These are phyloP conservation scores for Labroides dimidiatus DNA, from an alignment of 2,797 vertebrate species.

Conservation along the genomic window DNA sequence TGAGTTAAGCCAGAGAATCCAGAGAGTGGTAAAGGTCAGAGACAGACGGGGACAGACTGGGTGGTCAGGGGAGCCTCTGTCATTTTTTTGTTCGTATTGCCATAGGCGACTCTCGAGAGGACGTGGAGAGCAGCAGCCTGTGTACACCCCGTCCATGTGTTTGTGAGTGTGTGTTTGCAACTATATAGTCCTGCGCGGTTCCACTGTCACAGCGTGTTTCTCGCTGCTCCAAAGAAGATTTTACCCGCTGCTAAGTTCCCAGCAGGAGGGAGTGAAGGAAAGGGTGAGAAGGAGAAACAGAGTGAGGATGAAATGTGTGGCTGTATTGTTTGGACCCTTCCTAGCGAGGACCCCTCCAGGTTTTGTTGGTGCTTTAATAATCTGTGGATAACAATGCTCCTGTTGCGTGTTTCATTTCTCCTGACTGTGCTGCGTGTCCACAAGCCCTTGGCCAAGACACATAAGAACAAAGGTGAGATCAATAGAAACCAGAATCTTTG, in stretches of 20 bases:
- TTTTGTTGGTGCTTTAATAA: conserved; percentile 51
- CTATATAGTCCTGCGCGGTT: conserved; percentile 10
- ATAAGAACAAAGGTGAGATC: conserved; percentile 43
- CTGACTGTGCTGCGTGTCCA: conserved; percentile 26
- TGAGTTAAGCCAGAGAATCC: conserved; percentile 19
- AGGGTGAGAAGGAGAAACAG: conserved; percentile 35
- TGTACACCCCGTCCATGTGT: conserved; percentile 26
- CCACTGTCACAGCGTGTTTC: conserved; percentile 60
- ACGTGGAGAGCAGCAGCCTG: conserved; percentile 19
- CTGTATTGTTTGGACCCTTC: conserved; percentile 50
- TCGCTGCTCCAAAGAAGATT: conserved; percentile 60
- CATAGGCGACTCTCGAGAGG: conserved; percentile 62
- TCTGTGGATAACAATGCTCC: conserved; percentile 52
- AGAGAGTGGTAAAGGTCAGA: conserved; percentile 57
- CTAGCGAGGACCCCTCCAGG: conserved; percentile 24
- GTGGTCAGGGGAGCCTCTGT: conserved; percentile 57
- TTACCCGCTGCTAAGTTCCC: conserved; percentile 45
- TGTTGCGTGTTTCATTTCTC: conserved; percentile 47
- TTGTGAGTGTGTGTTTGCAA: conserved; percentile 18
- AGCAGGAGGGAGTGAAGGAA: conserved; percentile 45
- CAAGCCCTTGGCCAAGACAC: conserved; percentile 30
- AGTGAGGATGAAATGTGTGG: conserved; percentile 42
- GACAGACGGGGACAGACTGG: conserved; percentile 25
- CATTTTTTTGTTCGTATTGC: conserved; percentile 66
- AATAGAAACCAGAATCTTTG: conserved; percentile 39